Conservation (phyloP, 2,113 vertebrate genomes). For the Eira barbara region DNA sequence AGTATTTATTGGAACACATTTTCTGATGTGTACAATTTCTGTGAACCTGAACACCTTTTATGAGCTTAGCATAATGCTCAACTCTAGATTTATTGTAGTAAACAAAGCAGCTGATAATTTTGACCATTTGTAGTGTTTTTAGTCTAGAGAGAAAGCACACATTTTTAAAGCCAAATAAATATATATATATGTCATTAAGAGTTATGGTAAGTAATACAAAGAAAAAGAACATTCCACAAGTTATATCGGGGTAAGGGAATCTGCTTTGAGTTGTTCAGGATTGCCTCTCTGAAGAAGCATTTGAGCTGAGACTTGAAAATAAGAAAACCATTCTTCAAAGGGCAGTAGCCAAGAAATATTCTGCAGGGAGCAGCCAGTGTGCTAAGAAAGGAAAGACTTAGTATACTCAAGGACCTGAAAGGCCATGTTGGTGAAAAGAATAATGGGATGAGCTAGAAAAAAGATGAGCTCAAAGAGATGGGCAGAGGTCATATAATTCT, state of each 20-base stretch:
- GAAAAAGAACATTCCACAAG: neutral
- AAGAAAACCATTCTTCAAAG: neutral
- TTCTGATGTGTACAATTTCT: neutral
- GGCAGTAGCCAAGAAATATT: neutral
- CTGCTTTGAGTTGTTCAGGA: neutral
- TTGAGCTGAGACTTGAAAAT: neutral
- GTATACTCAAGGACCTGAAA: neutral
- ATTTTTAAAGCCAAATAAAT: neutral
- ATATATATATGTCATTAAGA: neutral
- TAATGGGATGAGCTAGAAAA: neutral
- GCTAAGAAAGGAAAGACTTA: neutral
- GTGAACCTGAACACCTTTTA: neutral
- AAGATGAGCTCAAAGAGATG: neutral
- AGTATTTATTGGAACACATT: neutral
- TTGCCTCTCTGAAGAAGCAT: neutral
- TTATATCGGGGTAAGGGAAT: accelerated
- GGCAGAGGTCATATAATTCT: neutral
- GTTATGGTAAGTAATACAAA: neutral
- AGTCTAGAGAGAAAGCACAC: neutral
- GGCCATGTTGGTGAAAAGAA: neutral
- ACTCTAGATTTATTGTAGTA: neutral
- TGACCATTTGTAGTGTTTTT: neutral
- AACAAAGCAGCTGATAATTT: neutral
- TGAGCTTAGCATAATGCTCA: neutral
- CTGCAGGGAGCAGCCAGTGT: neutral